Evolutionary conservation across 2,888 invertebrate species (phyloP), one percentile per base, ranked within the genome.

Genomic region (Desoria tigrina): DNA sequence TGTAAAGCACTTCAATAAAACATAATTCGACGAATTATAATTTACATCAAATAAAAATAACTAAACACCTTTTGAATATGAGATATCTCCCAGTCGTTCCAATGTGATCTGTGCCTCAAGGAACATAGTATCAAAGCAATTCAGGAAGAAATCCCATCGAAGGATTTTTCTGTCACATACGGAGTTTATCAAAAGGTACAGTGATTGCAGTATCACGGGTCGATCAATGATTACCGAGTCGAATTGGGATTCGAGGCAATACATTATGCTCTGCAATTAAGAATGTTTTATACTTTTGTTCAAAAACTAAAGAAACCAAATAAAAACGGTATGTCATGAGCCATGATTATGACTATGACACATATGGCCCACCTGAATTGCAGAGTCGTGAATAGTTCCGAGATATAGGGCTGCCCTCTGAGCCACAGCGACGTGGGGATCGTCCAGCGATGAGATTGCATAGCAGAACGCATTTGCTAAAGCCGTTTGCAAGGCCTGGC

Each of bases 221-320:
- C 99, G 86, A 81, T 99, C 99, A 66, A 93, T 89, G 68, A 97
- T 94, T 70, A 98, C 95, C 68, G 92, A 86, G 83, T 99, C 99
- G 83, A 99, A 99, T 83, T 99, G 98, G 0, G 93, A 91, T 84
- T 99, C 98, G 82, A 99, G 82, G 81, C 98, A 98, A 84, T 90
- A 88, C 61, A 94, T 87, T 71, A 96, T 84, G 64, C 93, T 87
- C 89, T 92, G 82, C 45, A 79, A 80, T 14, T 14, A 1, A 23
- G 21, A 26, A 23, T 21, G 9, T 16, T 42, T 39, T 24, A 3
- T 14, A 61, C 14, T 14, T 39, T 39, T 14, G 9, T 14, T 39
- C 11, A 9, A 9, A 9, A 39, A 39, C 39, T 39, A 14, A 39
- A 39, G 39, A 39, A 11, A 14, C 39, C 39, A 39, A 39, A 14